phyloP scores from a whole-genome alignment of 1,140 invertebrate genomes.

The Orchestia grillus region DNA sequence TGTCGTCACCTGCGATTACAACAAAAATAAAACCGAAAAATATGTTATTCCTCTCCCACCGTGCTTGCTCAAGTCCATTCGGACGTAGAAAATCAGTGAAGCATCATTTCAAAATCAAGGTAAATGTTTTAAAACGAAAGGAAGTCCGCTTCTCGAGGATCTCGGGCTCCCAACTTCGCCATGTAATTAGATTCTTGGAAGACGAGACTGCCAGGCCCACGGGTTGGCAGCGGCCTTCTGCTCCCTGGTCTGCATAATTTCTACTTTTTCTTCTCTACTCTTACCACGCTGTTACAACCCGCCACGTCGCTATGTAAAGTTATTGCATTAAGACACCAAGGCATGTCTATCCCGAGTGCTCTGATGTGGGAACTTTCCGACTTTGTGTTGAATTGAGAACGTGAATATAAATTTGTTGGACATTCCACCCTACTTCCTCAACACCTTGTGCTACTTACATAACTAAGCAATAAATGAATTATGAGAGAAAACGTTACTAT shows the following conservation, averaged over 20 bases:
- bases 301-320: background rate
- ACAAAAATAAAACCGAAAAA: too few species aligned
- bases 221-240: background rate
- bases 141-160: background rate
- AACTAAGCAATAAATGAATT: background rate
- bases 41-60: too few species aligned
- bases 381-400: background rate
- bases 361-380: background rate
- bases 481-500: background rate
- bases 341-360: background rate
- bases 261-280: background rate
- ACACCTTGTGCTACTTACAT: background rate
- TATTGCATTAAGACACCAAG: background rate
- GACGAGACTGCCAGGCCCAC: background rate
- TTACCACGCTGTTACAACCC: background rate
- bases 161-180: background rate
- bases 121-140: background rate
- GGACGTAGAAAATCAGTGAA: background rate
- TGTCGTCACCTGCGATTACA: too few species aligned
- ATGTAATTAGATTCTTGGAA: background rate
- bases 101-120: background rate
- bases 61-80: background rate
- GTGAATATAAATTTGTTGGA: background rate
- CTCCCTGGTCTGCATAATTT: background rate
- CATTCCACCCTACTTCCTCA: background rate